These are phyloP conservation scores for Solea senegalensis DNA, from an alignment of 2,113 vertebrate species.

Conservation along the genomic window DNA sequence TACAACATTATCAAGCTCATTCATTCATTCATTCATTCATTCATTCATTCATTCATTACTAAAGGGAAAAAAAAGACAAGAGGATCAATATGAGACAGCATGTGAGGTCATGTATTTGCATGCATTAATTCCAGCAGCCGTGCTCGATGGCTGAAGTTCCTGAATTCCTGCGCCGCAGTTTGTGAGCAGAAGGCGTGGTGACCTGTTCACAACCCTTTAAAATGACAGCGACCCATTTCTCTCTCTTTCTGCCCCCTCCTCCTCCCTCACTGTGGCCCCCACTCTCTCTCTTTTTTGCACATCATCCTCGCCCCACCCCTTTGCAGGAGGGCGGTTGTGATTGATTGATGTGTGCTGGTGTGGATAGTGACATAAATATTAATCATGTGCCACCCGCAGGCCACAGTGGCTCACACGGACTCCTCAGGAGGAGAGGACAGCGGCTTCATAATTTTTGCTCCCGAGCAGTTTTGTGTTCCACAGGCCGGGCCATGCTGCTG, in stretches of 20 bases:
- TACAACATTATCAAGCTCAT: background rate
- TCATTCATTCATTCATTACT: conserved; percentile 22
- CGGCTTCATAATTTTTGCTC: conserved; percentile 43
- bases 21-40: conserved; percentile 22
- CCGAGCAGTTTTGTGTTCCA: conserved; percentile 37
- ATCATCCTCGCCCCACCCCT: conserved; percentile 64
- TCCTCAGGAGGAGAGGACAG: conserved; percentile 38
- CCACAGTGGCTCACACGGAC: conserved; percentile 53
- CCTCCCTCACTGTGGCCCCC: conserved; percentile 13
- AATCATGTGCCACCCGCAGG: conserved; percentile 71
- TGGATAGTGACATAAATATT: conserved; percentile 79
- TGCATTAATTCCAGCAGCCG: conserved; percentile 36
- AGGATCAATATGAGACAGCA: conserved; percentile 38
- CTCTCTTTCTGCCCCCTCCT: conserved; percentile 38
- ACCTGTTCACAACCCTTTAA: conserved; percentile 75
- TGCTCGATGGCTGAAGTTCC: conserved; percentile 25
- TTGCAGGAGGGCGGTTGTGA: conserved; percentile 71
- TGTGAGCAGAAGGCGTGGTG: conserved; percentile 64
- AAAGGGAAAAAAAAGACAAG: background rate
- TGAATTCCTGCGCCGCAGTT: conserved; percentile 46
- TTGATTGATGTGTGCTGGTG: conserved; percentile 76
- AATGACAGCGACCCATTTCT: conserved; percentile 70
- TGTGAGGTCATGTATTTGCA: conserved; percentile 52
- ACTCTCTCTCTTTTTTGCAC: conserved; percentile 53
- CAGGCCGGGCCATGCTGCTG: conserved; percentile 12